Percentiles rank a stretch among this genome's conserved stretches.
Conservation (phyloP, 1,140 invertebrate genomes). For the Cyclina sinensis region DNA sequence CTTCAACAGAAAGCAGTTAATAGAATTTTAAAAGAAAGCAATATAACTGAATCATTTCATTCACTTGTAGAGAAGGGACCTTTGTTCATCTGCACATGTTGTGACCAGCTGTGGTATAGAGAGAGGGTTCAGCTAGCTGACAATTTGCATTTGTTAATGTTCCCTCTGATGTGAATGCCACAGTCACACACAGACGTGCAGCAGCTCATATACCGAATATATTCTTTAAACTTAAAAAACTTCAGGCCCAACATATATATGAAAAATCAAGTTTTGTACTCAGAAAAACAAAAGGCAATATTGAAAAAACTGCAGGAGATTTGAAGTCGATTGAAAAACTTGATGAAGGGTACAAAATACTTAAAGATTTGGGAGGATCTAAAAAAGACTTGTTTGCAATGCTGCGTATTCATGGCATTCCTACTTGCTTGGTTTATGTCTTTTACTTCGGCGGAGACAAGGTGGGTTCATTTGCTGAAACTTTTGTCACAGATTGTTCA, state of each 20-base stretch:
- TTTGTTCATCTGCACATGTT: conserved; percentile 56
- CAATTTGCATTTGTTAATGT: conserved; percentile 59
- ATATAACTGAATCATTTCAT: conserved; percentile 31
- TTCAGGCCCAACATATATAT: conserved; percentile 45
- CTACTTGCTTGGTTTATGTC: conserved; percentile 66
- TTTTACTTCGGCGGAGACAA: conserved; percentile 64
- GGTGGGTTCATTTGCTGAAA: conserved; percentile 48
- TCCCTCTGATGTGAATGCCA: conserved; percentile 45
- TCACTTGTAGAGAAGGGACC: conserved; percentile 26
- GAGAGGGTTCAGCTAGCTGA: neutral
- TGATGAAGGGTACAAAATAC: conserved; percentile 57
- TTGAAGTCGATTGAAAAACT: conserved; percentile 16
- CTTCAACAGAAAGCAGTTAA: too few species aligned
- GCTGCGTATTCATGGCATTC: conserved; percentile 50
- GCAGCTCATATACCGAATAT: conserved; percentile 50
- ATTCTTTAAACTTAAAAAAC: too few species aligned
- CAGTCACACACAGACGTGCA: conserved; percentile 39
- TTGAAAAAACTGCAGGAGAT: conserved; percentile 3
- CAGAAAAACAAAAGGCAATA: conserved; percentile 36
- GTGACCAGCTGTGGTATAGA: conserved; percentile 64
- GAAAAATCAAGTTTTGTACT: conserved; percentile 38
- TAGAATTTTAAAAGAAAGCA: neutral
- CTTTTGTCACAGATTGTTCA: neutral
- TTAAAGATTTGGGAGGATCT: conserved; percentile 49
- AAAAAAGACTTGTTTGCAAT: conserved; percentile 59